Base-by-base conservation (phyloP, 2,888 invertebrate species). In the Zhuqinia jingwanae region DNA sequence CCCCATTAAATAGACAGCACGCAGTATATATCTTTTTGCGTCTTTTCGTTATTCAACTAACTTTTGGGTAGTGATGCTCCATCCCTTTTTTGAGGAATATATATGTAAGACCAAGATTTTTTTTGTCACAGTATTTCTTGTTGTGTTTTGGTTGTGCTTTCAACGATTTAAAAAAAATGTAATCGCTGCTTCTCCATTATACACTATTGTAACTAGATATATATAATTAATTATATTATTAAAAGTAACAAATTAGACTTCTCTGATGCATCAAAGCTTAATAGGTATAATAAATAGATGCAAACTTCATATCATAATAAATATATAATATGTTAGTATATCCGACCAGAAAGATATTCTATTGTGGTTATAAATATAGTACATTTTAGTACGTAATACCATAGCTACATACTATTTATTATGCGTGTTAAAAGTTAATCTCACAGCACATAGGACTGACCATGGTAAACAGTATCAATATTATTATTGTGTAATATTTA, bases 391-490 rank as follows among this genome's bases (percentile, higher is more conserved):
- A n/a, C n/a, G n/a, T n/a, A n/a, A n/a, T n/a, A n/a, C n/a, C n/a
- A n/a, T n/a, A n/a, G n/a, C n/a, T n/a, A n/a, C n/a, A n/a, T n/a
- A n/a, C n/a, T n/a, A n/a, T n/a, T n/a, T n/a, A 36, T 36, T 36
- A 36, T 36, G 36, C 36, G 36, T 36, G 36, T 36, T 36, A 36
- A 36, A 63, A 53, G n/a, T 65, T 82, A 85, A 85, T 85, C 85
- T 85, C 85, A 85, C 79, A 79, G 75, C 85, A 22, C 47, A 56
- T 50, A 75, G 75, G 80, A 80, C 85, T 80, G 80, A 80, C 85
- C 75, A 25, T 36, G 56, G 45, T 77, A 65, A 20, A 36, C 10
- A 13, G 11, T 13, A 30, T 27, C 53, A 53, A 56, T 47, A 47
- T n/a, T 47, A 47, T 47, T 47, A 47, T 47, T 6, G 47, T 47